phyloP scores from a whole-genome alignment of 1,140 invertebrate species.

The Caenorhabditis briggsae region DNA sequence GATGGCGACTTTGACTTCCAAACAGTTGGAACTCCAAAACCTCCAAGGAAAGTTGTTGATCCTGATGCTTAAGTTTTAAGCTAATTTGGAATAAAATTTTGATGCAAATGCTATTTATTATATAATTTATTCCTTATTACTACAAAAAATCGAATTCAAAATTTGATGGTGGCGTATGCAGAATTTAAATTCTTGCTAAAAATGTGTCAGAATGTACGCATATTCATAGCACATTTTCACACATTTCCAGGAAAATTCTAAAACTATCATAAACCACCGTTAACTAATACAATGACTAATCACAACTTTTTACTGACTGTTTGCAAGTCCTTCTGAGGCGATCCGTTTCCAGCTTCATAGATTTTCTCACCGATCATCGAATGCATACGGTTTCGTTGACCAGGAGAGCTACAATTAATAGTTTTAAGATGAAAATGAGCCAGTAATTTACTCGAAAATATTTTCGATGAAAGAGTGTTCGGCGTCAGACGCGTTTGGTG shows the following conservation, averaged over 20 bases:
- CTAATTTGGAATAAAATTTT: not conserved
- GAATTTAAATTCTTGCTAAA: too few relatives aligned
- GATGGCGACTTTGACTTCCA: conserved; percentile 2
- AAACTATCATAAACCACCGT: too few relatives aligned
- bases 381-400: conserved; percentile 28
- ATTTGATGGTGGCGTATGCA: too few relatives aligned
- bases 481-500: conserved; percentile 11
- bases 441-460: conserved; percentile 9
- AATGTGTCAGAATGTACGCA: too few relatives aligned
- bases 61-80: not conserved
- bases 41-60: conserved; percentile 17
- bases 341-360: conserved; percentile 36
- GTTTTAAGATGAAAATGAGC: not conserved
- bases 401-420: not conserved
- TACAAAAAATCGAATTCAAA: too few relatives aligned
- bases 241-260: too few relatives aligned
- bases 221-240: too few relatives aligned
- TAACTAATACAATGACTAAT: not conserved
- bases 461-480: conserved; percentile 40
- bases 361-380: conserved; percentile 35
- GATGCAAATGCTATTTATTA: not conserved
- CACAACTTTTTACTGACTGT: not conserved
- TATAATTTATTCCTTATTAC: not conserved
- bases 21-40: conserved; percentile 24
- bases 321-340: not conserved